These are phyloP conservation scores for Trachelus iudaicus DNA, from an alignment of 2,888 invertebrate genomes.

Conservation along the genomic window DNA sequence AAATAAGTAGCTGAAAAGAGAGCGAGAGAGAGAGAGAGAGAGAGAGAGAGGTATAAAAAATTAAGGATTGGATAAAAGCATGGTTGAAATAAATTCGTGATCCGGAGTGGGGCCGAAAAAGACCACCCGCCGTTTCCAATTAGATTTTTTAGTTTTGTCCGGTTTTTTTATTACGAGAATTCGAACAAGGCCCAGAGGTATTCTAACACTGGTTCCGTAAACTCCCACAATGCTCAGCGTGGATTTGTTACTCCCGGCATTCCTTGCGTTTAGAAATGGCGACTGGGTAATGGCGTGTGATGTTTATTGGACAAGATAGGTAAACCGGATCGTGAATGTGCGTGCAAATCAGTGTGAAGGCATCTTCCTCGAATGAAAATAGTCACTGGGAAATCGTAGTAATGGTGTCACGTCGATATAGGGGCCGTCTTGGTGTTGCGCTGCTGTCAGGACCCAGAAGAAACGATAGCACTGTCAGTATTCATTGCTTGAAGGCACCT, in stretches of 20 bases:
- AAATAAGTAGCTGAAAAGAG: background rate
- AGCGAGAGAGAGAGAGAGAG: background rate
- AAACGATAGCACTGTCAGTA: background rate
- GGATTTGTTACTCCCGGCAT: background rate
- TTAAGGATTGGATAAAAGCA: background rate
- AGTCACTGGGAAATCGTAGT: slow-evolving; percentile 21
- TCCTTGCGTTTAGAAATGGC: background rate
- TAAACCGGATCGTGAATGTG: slow-evolving; percentile 57
- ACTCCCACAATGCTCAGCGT: background rate
- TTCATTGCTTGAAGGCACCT: background rate
- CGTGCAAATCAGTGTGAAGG: slow-evolving; percentile 41
- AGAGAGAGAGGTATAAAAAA: too few species aligned
- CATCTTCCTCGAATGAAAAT: slow-evolving; percentile 59
- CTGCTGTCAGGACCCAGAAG: slow-evolving; percentile 6
- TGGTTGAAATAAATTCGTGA: background rate
- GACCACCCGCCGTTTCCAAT: background rate
- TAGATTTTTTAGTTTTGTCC: background rate
- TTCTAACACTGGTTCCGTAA: background rate
- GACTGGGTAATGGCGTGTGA: slow-evolving; percentile 35
- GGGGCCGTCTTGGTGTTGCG: background rate
- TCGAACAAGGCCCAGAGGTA: background rate
- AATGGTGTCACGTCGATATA: slow-evolving; percentile 7
- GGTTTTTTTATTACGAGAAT: background rate
- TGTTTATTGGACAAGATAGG: slow-evolving; percentile 63
- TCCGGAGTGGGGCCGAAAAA: background rate